phyloP scores from a whole-genome alignment of 2,888 invertebrate species.

The Cephus spinipes region DNA sequence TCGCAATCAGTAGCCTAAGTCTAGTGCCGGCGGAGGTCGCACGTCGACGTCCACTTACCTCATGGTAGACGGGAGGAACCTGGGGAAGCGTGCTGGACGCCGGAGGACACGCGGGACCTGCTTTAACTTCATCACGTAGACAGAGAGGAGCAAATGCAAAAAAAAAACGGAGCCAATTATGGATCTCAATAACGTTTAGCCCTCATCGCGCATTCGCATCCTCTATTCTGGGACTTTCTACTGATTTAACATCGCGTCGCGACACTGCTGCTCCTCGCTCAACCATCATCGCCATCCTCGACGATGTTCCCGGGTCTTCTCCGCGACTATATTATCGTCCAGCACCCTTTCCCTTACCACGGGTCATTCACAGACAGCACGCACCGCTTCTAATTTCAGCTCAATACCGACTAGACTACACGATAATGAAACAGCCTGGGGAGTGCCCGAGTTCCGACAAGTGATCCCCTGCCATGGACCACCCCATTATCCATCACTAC shows the following conservation, averaged over 20 bases:
- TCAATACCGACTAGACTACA: slow-evolving; percentile 67
- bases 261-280: neutral
- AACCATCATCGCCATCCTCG: neutral
- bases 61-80: slow-evolving; percentile 30
- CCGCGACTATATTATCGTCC: slow-evolving; percentile 28
- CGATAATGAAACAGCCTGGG: slow-evolving; percentile 64
- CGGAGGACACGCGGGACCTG: slow-evolving; percentile 33
- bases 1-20: slow-evolving; percentile 4
- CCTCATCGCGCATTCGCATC: neutral
- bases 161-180: neutral
- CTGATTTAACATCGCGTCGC: neutral
- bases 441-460: slow-evolving; percentile 66
- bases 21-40: neutral
- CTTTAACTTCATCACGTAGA: neutral
- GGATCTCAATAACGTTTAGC: neutral
- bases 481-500: slow-evolving; percentile 34
- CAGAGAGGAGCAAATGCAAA: neutral
- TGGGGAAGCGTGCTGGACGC: slow-evolving; percentile 37
- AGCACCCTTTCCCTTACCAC: slow-evolving; percentile 32
- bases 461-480: slow-evolving; percentile 65
- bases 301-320: slow-evolving; percentile 32
- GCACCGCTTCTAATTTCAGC: slow-evolving; percentile 57
- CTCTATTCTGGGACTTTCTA: neutral
- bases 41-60: slow-evolving; percentile 16
- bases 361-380: slow-evolving; percentile 18